A percentile compares a stretch with the other conserved stretches of the same genome.
Conservation (phyloP, 1,140 invertebrate genomes). For the Drosophila nasuta region DNA sequence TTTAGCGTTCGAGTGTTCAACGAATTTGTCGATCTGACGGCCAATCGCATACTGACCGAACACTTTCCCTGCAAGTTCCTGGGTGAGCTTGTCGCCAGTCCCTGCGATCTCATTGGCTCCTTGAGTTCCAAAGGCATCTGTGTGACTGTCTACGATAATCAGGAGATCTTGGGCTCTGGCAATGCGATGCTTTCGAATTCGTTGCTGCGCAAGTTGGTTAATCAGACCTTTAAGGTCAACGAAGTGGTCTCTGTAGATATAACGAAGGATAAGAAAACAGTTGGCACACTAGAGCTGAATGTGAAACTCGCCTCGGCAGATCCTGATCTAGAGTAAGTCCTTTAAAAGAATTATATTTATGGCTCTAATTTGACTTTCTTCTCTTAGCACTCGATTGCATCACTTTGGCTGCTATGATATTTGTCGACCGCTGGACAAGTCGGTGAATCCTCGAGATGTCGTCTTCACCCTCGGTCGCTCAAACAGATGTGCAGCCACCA, state of each 20-base stretch:
- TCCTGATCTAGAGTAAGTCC: constrained; percentile 57
- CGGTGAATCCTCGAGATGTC: constrained; percentile 50
- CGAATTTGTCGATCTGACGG: constrained; percentile 7
- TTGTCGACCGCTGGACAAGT: constrained; percentile 51
- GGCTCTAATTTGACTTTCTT: not conserved
- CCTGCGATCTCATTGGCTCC: constrained; percentile 54
- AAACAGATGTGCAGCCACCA: constrained; percentile 11
- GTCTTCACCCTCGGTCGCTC: constrained; percentile 67
- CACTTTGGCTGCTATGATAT: constrained; percentile 60
- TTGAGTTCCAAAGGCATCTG: constrained; percentile 49
- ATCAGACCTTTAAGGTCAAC: constrained; percentile 44
- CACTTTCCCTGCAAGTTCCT: constrained; percentile 17
- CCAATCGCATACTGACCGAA: not conserved
- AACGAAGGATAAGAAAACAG: not conserved
- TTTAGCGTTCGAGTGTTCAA: constrained; percentile 4
- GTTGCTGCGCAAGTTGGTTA: constrained; percentile 36
- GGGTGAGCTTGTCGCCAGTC: constrained; percentile 41
- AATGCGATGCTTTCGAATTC: constrained; percentile 4
- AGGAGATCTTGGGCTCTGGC: constrained; percentile 21
- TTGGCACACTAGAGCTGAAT: constrained; percentile 28
- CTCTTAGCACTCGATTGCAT: constrained; percentile 17
- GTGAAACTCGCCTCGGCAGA: constrained; percentile 34
- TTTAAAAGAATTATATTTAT: too few species aligned
- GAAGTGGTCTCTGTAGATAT: constrained; percentile 32
- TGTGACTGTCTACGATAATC: constrained; percentile 29